These are phyloP conservation scores for Pangasianodon hypophthalmus DNA, from an alignment of 2,113 vertebrate genomes.

Conservation along the genomic window DNA sequence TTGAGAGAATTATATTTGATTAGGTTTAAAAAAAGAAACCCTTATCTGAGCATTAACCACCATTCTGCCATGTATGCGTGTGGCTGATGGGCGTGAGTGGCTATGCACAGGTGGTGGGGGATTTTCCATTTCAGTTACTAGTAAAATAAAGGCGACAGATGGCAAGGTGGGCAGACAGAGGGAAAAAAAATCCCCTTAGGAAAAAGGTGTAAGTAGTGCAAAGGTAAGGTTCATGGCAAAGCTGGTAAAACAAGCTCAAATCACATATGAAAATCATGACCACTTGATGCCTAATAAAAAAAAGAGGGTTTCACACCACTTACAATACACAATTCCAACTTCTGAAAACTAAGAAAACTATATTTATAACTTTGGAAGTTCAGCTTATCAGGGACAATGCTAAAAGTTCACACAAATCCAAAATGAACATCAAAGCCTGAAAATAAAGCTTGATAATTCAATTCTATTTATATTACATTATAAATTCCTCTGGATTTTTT, in stretches of 20 bases:
- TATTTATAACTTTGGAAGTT: no score
- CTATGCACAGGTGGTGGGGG: slow-evolving; percentile 13
- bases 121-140: slow-evolving; percentile 2
- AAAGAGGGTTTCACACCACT: no score
- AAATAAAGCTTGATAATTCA: background rate
- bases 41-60: background rate
- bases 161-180: background rate
- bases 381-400: no score
- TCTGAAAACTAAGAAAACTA: no score
- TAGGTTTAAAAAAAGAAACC: background rate
- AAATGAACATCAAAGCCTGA: background rate
- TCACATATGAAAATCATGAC: background rate
- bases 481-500: no score
- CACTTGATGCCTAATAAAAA: background rate
- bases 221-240: background rate
- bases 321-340: no score
- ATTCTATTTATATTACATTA: background rate
- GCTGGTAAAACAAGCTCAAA: background rate
- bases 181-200: background rate
- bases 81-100: background rate
- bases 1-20: background rate
- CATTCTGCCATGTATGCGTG: background rate
- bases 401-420: background rate
- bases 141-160: slow-evolving; percentile 7
- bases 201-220: background rate